Evolutionary conservation across 2,888 invertebrate species (phyloP), one percentile per base, ranked within the genome.

Genomic region (Meteorus colon): DNA sequence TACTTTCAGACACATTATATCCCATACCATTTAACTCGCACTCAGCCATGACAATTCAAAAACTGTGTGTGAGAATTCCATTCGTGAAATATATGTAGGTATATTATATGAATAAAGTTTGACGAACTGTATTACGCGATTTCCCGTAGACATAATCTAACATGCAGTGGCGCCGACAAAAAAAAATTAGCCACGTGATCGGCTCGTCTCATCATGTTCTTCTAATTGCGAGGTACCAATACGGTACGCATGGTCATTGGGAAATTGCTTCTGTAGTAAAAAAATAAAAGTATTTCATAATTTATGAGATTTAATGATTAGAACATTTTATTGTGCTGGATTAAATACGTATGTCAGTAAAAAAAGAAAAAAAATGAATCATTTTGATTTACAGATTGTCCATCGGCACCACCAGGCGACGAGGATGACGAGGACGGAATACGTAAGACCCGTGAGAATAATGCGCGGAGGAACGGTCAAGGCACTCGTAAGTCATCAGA

Each of bases 131-230:
- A 55, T 55, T 24, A 24, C 19, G 55, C 19, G 55, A 55, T 24
- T 55, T 55, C 19, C 24, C 19, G 19, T 66, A 80, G 78, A 78
- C 72, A 78, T 79, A 79, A 81, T 75, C 75, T 62, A 78, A 75
- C 77, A 89, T 89, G 89, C 89, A 89, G 89, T 89, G 89, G 89
- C 89, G 89, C 67, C 85, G 87, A 59, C 87, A 86, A 79, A 84
- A 84, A 78, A 88, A 84, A 82, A 79, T 89, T 84, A 86, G 83
- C 82, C 88, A 86, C 83, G 89, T 89, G 84, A 89, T 89, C 81
- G 89, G 89, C 74, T 89, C 89, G 16, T 86, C 88, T 74, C 86
- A 87, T 84, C 86, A 86, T 82, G 88, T 84, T 66, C 85, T 89
- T 73, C 86, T 89, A 76, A 85, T 89, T 83, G 84, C 86, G 84